Evolutionary conservation across 2,888 invertebrate species (phyloP).

Genomic region (Drosophila rellima): DNA sequence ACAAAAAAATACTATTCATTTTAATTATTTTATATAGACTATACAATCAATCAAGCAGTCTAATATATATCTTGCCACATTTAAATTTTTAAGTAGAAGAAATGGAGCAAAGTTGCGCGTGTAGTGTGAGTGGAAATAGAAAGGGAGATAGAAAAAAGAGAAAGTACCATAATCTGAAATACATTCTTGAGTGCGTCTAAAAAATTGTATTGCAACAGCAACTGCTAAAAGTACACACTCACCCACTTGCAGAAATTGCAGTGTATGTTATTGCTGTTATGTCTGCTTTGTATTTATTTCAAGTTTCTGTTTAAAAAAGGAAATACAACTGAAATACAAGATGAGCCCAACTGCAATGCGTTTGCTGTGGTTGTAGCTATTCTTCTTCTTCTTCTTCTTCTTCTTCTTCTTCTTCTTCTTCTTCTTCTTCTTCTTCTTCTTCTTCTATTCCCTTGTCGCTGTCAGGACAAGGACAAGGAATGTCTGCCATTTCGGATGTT

Average conservation of each 20-base stretch:
- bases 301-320: slow-evolving; percentile 9
- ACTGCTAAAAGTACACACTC: slow-evolving; percentile 1
- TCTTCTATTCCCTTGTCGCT: slow-evolving; percentile 12
- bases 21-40: too few species aligned
- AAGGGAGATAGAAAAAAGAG: neutral
- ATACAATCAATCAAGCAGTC: too few species aligned
- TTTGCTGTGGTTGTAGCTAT: slow-evolving; percentile 2
- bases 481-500: slow-evolving; percentile 1
- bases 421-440: neutral
- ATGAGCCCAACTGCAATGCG: slow-evolving; percentile 14
- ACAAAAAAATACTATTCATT: too few species aligned
- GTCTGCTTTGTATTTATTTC: slow-evolving; percentile 22
- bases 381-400: neutral
- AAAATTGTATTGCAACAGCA: slow-evolving; percentile 12
- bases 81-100: neutral
- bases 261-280: slow-evolving; percentile 5
- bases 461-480: slow-evolving; percentile 1
- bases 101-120: neutral
- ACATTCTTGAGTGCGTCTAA: slow-evolving; percentile 5
- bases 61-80: too few species aligned
- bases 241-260: neutral
- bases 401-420: neutral
- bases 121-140: neutral
- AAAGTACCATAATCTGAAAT: neutral
- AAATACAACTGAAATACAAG: slow-evolving; percentile 18